Conservation (phyloP, 2,888 invertebrate genomes). For the Lochmaea capreae region DNA sequence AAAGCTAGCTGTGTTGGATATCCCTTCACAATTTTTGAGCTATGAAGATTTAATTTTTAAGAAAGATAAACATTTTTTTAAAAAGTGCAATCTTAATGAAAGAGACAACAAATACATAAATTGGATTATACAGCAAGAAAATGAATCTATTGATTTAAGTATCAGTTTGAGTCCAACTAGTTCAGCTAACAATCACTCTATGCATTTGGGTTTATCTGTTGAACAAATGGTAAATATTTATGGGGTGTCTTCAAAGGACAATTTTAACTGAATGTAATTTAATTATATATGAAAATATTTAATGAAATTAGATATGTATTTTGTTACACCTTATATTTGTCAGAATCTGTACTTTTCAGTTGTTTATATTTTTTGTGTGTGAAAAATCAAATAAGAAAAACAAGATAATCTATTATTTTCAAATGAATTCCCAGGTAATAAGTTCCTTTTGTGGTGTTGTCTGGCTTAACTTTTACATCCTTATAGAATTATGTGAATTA, state of each 20-base stretch:
- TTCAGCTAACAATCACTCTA: conserved; percentile 37
- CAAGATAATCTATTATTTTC: too few species aligned
- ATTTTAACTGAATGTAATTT: background rate
- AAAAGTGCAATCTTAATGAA: conserved; percentile 32
- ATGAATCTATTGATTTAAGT: conserved; percentile 21
- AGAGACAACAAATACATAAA: conserved; percentile 46
- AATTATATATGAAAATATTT: background rate
- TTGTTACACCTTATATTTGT: too few species aligned
- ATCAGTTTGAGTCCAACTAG: conserved; percentile 30
- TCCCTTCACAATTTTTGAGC: conserved; percentile 42
- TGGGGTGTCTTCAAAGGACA: conserved; percentile 19
- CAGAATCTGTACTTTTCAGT: too few species aligned
- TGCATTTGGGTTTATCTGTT: conserved; percentile 33
- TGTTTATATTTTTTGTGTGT: too few species aligned
- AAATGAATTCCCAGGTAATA: too few species aligned
- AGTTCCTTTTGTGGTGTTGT: too few species aligned
- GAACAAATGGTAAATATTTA: conserved; percentile 34
- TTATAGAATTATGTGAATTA: too few species aligned
- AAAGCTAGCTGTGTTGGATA: conserved; percentile 41
- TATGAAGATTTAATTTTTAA: conserved; percentile 25
- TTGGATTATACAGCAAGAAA: conserved; percentile 43
- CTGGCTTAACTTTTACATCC: too few species aligned
- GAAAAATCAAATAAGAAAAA: too few species aligned
- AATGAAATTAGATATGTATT: background rate
- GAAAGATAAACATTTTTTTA: conserved; percentile 16